These are phyloP conservation scores for Falco biarmicus DNA, from an alignment of 2,797 vertebrate genomes.

Conservation along the genomic window DNA sequence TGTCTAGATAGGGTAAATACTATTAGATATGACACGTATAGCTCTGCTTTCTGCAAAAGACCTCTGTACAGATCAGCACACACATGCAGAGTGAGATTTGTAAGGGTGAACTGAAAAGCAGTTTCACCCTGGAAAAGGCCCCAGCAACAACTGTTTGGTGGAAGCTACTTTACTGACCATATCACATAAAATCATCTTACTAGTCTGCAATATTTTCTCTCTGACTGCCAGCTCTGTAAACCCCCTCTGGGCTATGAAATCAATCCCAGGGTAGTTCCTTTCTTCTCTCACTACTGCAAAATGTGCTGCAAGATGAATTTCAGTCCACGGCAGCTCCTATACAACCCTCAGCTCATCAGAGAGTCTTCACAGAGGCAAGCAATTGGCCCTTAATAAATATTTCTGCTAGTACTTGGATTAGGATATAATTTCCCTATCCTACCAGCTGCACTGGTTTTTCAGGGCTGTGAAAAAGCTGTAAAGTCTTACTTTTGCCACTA, in stretches of 20 bases:
- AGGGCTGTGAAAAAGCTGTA: background rate
- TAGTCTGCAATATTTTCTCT: slow-evolving; percentile 9
- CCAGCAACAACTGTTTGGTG: background rate
- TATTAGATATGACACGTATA: background rate
- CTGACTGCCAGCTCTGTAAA: slow-evolving; percentile 24
- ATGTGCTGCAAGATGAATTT: slow-evolving; percentile 29
- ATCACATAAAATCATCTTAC: slow-evolving; percentile 25
- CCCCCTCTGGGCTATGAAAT: slow-evolving; percentile 37
- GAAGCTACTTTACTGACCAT: slow-evolving; percentile 27
- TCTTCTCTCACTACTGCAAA: slow-evolving; percentile 22
- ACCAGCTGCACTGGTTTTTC: background rate
- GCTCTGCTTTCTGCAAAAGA: slow-evolving; percentile 41
- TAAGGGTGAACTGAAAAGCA: slow-evolving; percentile 39
- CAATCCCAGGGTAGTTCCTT: background rate
- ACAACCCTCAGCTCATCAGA: background rate
- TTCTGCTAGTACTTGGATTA: slow-evolving; percentile 4
- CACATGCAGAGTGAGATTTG: background rate
- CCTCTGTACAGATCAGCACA: slow-evolving; percentile 2
- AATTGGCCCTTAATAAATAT: background rate
- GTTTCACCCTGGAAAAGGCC: slow-evolving; percentile 14
- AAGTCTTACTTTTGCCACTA: background rate
- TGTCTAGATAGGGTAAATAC: slow-evolving; percentile 6
- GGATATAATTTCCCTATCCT: background rate
- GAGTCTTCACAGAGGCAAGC: background rate
- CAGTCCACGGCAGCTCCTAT: background rate